Evolutionary conservation across 2,113 vertebrate species (phyloP).

Genomic region (Eclectus roratus): DNA sequence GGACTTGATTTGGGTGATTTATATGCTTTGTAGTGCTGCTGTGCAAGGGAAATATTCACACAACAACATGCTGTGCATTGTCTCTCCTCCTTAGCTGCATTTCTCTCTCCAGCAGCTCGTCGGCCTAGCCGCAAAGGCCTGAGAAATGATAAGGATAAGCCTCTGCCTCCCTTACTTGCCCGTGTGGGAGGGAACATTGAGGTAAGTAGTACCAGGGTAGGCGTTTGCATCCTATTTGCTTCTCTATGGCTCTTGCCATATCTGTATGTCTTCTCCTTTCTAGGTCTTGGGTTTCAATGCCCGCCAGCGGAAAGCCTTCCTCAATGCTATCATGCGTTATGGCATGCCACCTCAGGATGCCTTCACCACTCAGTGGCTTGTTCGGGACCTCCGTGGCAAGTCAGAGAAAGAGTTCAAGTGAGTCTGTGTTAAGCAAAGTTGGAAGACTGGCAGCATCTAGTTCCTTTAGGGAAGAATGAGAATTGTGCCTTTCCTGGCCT

Average conservation of each 20-base stretch:
- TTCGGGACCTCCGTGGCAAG: constrained; percentile 93
- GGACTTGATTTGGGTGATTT: not conserved
- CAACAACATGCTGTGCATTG: not conserved
- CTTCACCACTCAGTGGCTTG: constrained; percentile 98
- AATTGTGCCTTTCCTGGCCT: not conserved
- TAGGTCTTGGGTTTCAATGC: constrained; percentile 97
- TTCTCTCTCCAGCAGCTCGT: constrained; percentile 81
- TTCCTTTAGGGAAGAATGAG: not conserved
- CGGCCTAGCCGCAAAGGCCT: constrained; percentile 93
- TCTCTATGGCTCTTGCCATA: not conserved
- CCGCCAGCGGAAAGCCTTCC: constrained; percentile 95
- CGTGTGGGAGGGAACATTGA: constrained; percentile 98
- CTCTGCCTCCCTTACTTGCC: constrained; percentile 92
- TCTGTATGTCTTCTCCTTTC: not conserved
- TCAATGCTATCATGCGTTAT: constrained; percentile 98
- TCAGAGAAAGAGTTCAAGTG: constrained; percentile 99
- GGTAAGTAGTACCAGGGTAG: constrained; percentile 65
- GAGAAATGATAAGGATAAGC: constrained; percentile 96
- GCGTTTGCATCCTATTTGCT: not conserved
- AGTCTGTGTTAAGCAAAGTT: constrained; percentile 46
- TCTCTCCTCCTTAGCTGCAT: not conserved
- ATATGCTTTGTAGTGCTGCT: not conserved
- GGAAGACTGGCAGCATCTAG: not conserved
- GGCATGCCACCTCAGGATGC: constrained; percentile 99
- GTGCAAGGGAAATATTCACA: not conserved